Conservation (phyloP, 2,113 vertebrate genomes). For the Silurus meridionalis region DNA sequence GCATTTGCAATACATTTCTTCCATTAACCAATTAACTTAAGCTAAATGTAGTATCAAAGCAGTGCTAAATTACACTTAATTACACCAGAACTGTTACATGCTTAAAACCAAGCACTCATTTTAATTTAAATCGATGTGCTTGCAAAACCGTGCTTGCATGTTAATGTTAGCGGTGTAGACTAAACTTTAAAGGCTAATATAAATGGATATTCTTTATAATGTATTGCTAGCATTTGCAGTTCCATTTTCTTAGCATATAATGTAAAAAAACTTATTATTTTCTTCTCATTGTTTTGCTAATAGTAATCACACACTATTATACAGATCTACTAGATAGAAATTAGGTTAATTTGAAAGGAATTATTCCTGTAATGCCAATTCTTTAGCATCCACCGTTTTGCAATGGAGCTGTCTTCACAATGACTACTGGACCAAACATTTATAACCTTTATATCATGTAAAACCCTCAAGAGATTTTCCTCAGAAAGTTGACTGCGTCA, state of each 20-base stretch:
- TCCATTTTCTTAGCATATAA: not conserved
- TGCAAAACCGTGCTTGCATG: not conserved
- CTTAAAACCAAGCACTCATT: not conserved
- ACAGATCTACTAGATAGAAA: not conserved
- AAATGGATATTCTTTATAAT: not conserved
- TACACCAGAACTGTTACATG: not conserved
- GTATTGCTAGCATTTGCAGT: not conserved
- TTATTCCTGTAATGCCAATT: not conserved
- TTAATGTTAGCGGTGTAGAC: not conserved
- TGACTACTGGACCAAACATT: not conserved
- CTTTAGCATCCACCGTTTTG: not conserved
- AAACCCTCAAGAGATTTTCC: not conserved
- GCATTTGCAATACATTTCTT: not conserved
- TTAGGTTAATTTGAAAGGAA: not conserved
- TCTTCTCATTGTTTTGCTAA: not conserved
- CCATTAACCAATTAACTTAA: not conserved
- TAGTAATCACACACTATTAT: not conserved
- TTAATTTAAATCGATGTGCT: not conserved
- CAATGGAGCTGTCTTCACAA: not conserved
- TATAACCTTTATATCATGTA: constrained; percentile 32
- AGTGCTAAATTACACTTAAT: not conserved
- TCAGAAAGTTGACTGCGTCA: constrained; percentile 2
- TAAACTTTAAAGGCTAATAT: not conserved
- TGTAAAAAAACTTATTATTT: not conserved
- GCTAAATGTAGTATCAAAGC: not conserved